Conservation (phyloP, 2,113 vertebrate species). For the Rostratula benghalensis region DNA sequence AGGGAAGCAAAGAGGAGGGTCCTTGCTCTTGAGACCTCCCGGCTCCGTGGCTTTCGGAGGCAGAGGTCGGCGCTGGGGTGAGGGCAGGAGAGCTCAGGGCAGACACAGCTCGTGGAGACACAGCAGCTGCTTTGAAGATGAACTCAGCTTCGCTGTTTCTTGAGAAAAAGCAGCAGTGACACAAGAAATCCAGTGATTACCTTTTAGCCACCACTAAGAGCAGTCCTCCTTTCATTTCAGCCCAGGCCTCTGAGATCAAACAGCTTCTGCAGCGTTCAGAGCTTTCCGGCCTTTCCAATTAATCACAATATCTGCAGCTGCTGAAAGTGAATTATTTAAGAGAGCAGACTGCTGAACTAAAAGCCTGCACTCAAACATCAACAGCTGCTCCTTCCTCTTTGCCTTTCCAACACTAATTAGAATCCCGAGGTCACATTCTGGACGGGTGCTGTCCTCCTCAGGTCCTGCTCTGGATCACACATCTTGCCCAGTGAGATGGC, state of each 20-base stretch:
- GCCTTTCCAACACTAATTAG: background rate
- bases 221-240: background rate
- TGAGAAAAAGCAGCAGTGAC: background rate
- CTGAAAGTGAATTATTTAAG: conserved; percentile 55
- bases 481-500: background rate
- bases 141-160: background rate
- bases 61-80: background rate
- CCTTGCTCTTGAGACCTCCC: background rate
- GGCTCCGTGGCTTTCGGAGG: background rate
- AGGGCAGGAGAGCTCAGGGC: background rate
- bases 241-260: background rate
- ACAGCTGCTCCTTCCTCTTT: conserved; percentile 14
- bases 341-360: conserved; percentile 8
- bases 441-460: background rate
- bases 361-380: background rate
- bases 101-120: background rate
- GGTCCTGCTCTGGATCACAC: background rate
- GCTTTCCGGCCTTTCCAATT: conserved; percentile 7
- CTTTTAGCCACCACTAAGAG: background rate
- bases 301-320: conserved; percentile 47
- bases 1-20: background rate
- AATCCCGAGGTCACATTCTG: background rate
- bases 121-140: background rate
- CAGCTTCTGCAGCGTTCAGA: conserved; percentile 9
- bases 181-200: background rate